Evolutionary conservation across 92 coral and sea anemone genomes (phyloP), one percentile per base, ranked within the genome.

Genomic region (Plumapathes pennacea): DNA sequence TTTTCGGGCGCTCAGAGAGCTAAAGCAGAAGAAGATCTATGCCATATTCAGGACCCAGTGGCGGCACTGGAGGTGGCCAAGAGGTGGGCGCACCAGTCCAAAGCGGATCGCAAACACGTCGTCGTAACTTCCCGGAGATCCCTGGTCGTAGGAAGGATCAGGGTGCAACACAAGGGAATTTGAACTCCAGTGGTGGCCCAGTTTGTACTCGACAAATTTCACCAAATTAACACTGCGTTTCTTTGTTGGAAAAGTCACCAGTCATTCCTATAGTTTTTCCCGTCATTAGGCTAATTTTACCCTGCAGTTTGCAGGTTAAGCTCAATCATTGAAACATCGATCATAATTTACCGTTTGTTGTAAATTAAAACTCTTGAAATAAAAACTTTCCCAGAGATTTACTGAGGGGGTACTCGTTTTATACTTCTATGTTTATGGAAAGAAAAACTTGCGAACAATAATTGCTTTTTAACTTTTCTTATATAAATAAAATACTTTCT

Each of bases 121-220:
- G 9, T 23, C 10, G 31, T 33, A 18, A 48, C 23, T 3, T 3
- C 19, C 3, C 54, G 54, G 4, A 48, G 54, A 11, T 15, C 54
- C 4, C 23, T 48, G 10, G 4, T 22, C 3, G 28, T 48, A 3
- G 25, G 27, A 48, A 20, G 54, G 54, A 48, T 29, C 23, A 48
- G 54, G 54, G 9, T 13, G 54, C 31, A 10, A n/a, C 9, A 5
- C 54, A 8, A 48, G 54, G 19, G 54, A 48, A 18, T 48, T 48
- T 33, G 54, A 48, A 15, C 10, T 48, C 11, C 54, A 48, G 27
- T 48, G 54, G 54, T 48, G 54, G 54, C 54, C 54, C 5, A 20
- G 28, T 4, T 13, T 48, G 3, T 48, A 48, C 14, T 5, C 23
- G n/a, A 3, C 27, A 23, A 5, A 9, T 8, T 48, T 48, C 28